Evolutionary conservation across 1,140 invertebrate species (phyloP).

Genomic region (Listronotus bonariensis): DNA sequence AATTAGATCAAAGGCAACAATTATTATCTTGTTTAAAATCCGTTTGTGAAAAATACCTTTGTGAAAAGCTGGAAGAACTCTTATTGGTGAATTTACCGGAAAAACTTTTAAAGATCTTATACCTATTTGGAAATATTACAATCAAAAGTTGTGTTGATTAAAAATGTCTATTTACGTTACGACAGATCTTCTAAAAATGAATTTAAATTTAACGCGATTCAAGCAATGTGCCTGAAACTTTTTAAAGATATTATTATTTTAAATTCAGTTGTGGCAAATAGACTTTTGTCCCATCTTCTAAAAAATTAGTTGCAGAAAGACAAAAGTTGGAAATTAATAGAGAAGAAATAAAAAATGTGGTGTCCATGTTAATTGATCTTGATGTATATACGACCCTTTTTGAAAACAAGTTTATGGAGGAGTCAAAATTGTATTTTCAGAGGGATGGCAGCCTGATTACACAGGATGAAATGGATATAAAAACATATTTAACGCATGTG

Average conservation of each 20-base stretch:
- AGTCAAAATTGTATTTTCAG: conserved; percentile 84
- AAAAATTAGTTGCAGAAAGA: conserved; percentile 88
- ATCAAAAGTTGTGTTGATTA: conserved; percentile 95
- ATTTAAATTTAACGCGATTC: conserved; percentile 41
- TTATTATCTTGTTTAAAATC: conserved; percentile 63
- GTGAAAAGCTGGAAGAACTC: conserved; percentile 83
- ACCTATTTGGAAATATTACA: conserved; percentile 90
- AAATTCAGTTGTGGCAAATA: conserved; percentile 77
- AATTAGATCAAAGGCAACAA: conserved; percentile 62
- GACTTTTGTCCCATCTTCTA: conserved; percentile 88
- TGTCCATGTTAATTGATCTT: conserved; percentile 93
- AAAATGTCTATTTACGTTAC: conserved; percentile 95
- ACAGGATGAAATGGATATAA: conserved; percentile 88
- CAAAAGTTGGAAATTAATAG: conserved; percentile 87
- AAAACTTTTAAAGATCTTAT: conserved; percentile 88
- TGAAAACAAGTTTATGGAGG: conserved; percentile 88
- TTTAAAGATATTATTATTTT: conserved; percentile 89
- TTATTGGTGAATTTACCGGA: conserved; percentile 82
- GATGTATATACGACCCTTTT: conserved; percentile 95
- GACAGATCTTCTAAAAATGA: conserved; percentile 76
- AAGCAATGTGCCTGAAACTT: conserved; percentile 82
- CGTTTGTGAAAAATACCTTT: conserved; percentile 65
- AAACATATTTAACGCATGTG: conserved; percentile 87
- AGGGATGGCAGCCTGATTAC: conserved; percentile 79
- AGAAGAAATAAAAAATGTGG: conserved; percentile 87